Conservation (phyloP, 2,888 invertebrate species). For the Diaphora mendica region DNA sequence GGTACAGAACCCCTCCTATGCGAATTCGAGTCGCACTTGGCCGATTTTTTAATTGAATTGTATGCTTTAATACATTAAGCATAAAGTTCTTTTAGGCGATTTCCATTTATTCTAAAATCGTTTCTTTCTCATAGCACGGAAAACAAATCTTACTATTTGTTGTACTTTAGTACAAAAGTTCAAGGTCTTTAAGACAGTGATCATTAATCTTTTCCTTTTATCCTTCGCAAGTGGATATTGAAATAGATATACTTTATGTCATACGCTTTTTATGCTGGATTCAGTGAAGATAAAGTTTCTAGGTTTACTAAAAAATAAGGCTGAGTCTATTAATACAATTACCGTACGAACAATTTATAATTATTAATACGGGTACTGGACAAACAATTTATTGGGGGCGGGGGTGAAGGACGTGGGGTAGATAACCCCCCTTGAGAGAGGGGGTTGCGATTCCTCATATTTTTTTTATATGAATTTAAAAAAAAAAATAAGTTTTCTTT, state of each 20-base stretch:
- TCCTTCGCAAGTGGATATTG: constrained; percentile 27
- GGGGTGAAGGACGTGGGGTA: no score
- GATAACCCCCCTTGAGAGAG: no score
- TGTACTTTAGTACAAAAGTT: constrained; percentile 15
- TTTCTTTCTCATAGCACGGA: neutral
- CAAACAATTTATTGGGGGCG: no score
- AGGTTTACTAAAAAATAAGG: neutral
- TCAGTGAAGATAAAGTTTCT: neutral
- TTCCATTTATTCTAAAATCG: neutral
- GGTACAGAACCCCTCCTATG: no score
- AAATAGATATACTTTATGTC: constrained; percentile 16
- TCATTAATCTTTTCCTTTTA: constrained; percentile 39
- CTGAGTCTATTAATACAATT: no score
- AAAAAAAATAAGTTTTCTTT: no score
- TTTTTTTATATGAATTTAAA: no score
- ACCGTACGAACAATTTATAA: no score
- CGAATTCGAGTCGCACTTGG: no score
- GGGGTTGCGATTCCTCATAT: no score
- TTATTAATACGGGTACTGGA: no score
- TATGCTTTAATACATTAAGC: neutral
- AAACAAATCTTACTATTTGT: neutral
- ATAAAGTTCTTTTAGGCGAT: neutral
- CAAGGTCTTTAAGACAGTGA: constrained; percentile 30
- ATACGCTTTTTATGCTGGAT: constrained; percentile 19
- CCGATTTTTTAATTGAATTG: neutral